Evolutionary conservation across 2,113 vertebrate species (phyloP), one percentile per base, ranked within the genome.

Genomic region (Lampris megalopsis): DNA sequence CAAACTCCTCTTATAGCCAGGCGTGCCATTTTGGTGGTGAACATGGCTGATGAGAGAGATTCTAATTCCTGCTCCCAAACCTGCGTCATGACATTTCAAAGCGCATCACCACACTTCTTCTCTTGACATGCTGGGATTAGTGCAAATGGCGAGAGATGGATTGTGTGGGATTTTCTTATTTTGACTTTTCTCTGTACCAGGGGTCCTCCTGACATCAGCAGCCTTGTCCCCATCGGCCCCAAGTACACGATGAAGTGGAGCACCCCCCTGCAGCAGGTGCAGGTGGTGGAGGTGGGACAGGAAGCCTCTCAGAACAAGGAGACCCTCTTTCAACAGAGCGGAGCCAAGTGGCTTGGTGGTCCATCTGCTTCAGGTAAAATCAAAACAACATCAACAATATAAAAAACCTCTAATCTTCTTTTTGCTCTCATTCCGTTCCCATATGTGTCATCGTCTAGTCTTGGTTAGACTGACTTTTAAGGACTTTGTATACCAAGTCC

Each of bases 241-340:
- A 98, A 95, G 82, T 98, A 98, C 41, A 96, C 96, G 59, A 94
- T 98, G 91, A 99, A 99, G 88, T 99, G 97, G 97, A 98, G 95
- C 76, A 94, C 96, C 1, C 93, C 96, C n/a, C 84, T 98, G 54
- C 94, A 93, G 0, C 97, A 97, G 92, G 96, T 99, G 61, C 97
- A 97, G 70, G 97, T 97, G 35, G 96, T 96, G 5, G 97, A 98
- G 84, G 96, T 97, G 57, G 96, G 97, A 3, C 97, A 97, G 91
- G 97, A 98, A 42, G 91, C 89, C 0, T 59, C 89, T 71, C 95
- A 94, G 0, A 93, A 93, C 84, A 96, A 96, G 88, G 96, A 98
- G 61, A 58, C 91, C 0, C 86, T 95, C 68, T 93, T 94, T 84
- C 96, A 95, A 72, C 95, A 94, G 0, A 87, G 94, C 0, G 94